These are phyloP conservation scores for Archaeoteleia sp. DNA, from an alignment of 2,888 invertebrate genomes.

Conservation along the genomic window DNA sequence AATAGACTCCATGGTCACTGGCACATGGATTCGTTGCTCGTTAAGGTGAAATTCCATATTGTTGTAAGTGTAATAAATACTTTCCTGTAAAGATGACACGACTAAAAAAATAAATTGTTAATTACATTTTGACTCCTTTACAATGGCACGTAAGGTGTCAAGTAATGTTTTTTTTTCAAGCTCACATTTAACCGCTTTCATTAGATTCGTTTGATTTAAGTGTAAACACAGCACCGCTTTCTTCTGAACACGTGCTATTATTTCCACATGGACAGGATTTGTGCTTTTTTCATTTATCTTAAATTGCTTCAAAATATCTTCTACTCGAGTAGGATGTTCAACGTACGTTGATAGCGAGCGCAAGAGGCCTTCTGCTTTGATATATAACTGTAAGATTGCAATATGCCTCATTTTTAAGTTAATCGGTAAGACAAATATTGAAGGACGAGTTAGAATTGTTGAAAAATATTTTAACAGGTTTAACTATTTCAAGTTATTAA, in stretches of 20 bases:
- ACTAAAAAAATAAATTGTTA: conserved; percentile 50
- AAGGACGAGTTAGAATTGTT: too few relatives aligned
- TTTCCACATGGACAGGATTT: conserved; percentile 80
- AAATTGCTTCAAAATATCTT: conserved; percentile 74
- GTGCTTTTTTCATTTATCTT: conserved; percentile 74
- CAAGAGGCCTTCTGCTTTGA: conserved; percentile 77
- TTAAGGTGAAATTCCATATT: conserved; percentile 75
- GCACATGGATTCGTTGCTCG: conserved; percentile 78
- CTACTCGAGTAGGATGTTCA: conserved; percentile 77
- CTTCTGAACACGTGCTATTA: conserved; percentile 81
- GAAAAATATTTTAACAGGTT: conserved; percentile 1
- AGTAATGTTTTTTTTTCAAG: too few relatives aligned
- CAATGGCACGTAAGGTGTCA: too few relatives aligned
- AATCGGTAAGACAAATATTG: too few relatives aligned
- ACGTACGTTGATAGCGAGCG: conserved; percentile 75
- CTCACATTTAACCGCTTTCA: conserved; percentile 80
- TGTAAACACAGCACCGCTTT: conserved; percentile 82
- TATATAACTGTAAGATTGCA: conserved; percentile 78
- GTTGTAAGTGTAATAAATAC: conserved; percentile 65
- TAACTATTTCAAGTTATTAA: conserved; percentile 1
- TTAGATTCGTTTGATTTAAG: conserved; percentile 80
- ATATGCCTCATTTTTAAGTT: too few relatives aligned
- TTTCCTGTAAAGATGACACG: conserved; percentile 64
- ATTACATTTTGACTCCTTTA: too few relatives aligned
- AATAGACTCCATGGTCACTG: conserved; percentile 76